phyloP scores from a whole-genome alignment of 2,113 vertebrate genomes.

The Lasiurus borealis region DNA sequence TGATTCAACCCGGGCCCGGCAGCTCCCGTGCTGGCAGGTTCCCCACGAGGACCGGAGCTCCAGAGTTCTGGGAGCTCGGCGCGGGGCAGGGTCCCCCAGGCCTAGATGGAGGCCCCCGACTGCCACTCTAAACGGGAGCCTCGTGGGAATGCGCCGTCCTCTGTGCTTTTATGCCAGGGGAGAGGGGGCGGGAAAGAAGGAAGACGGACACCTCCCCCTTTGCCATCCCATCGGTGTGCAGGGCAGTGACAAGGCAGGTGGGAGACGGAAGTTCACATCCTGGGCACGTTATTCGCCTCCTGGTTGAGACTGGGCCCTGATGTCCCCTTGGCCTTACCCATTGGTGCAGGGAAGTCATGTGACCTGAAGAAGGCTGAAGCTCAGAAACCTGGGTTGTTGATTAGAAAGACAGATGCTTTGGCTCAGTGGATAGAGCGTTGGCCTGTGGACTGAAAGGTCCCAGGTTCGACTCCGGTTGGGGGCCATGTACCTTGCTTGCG shows the following conservation, averaged over 20 bases:
- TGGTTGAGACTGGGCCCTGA: background rate
- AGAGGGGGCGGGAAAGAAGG: no score
- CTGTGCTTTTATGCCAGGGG: background rate
- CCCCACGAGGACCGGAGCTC: background rate
- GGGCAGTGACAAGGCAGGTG: no score
- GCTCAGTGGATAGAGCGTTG: no score
- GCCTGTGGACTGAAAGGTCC: no score
- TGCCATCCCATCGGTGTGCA: no score
- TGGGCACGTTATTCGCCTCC: no score
- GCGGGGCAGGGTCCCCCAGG: background rate
- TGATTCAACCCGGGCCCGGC: background rate
- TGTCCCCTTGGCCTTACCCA: background rate
- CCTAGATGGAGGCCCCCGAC: background rate
- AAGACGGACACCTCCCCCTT: no score
- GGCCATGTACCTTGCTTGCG: no score
- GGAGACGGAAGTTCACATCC: no score
- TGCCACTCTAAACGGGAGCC: background rate
- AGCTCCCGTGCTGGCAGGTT: background rate
- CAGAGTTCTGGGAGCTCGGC: background rate
- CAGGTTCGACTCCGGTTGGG: no score
- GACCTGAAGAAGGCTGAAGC: background rate
- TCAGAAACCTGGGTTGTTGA: background rate
- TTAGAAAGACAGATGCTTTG: background rate
- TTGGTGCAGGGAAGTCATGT: background rate
- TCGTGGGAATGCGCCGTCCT: background rate